Conservation (phyloP, 2,797 vertebrate genomes). For the Chlorospingus flavigularis region DNA sequence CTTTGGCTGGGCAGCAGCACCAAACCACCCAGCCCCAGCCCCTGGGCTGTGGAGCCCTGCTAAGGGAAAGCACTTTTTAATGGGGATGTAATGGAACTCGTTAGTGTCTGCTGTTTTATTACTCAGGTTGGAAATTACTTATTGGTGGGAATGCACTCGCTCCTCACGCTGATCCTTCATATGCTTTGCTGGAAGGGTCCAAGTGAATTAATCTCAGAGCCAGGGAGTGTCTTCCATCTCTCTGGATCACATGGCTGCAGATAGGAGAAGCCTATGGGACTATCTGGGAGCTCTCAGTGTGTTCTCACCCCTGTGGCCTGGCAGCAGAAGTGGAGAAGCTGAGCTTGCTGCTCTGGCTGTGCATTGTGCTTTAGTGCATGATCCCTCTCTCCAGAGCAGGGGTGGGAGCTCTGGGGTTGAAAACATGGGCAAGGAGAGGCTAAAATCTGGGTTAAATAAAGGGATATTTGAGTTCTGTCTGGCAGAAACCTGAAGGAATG, state of each 20-base stretch:
- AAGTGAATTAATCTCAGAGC: neutral
- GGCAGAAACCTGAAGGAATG: neutral
- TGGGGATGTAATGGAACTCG: neutral
- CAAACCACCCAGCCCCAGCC: neutral
- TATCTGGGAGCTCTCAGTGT: accelerated
- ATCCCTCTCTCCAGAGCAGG: neutral
- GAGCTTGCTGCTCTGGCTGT: neutral
- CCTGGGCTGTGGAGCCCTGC: neutral
- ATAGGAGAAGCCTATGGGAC: neutral
- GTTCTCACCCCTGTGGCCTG: neutral
- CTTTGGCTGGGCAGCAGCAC: neutral
- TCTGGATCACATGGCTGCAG: neutral
- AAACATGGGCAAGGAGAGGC: neutral
- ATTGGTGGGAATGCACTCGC: neutral
- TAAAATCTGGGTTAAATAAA: neutral
- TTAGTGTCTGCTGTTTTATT: conserved; percentile 22
- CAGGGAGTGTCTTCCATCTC: neutral
- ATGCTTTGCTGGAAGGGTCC: neutral
- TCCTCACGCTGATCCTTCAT: neutral
- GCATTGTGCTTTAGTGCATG: accelerated
- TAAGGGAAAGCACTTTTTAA: conserved; percentile 1
- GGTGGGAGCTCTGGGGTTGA: neutral
- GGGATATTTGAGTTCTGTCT: neutral
- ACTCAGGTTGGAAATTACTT: neutral
- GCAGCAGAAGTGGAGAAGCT: neutral